Percentiles rank a stretch among this genome's conserved stretches.
Conservation (phyloP, 2,113 vertebrate species). For the Pipa parva region DNA sequence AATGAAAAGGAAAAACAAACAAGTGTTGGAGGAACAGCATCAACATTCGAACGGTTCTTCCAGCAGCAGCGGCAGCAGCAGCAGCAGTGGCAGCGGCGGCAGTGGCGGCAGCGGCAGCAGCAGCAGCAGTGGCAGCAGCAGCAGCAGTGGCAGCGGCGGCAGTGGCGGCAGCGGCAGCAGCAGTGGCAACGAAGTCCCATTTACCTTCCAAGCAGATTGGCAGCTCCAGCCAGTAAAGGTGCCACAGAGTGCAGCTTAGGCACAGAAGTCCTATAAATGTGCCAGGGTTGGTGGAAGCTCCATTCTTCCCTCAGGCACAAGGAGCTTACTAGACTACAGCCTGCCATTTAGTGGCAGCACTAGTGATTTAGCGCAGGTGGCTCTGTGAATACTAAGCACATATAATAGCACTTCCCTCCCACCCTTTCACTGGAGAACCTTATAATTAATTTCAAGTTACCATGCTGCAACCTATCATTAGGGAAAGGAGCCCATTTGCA, state of each 20-base stretch:
- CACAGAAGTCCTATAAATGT: neutral
- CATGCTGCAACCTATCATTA: constrained; percentile 51
- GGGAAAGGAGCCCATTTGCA: constrained; percentile 54
- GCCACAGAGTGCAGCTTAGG: neutral
- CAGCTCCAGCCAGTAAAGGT: too few relatives aligned
- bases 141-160: too few relatives aligned
- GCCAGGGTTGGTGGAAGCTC: neutral
- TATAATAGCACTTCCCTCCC: constrained; percentile 48
- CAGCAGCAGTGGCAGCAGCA: too few relatives aligned
- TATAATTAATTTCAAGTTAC: constrained; percentile 63
- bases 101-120: too few relatives aligned
- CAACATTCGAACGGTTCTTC: too few relatives aligned
- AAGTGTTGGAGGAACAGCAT: too few relatives aligned
- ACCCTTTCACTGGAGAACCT: constrained; percentile 55
- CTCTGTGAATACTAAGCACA: constrained; percentile 47
- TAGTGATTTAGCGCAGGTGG: constrained; percentile 63
- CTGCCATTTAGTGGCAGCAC: constrained; percentile 23
- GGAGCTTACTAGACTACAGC: constrained; percentile 5
- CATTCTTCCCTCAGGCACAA: neutral
- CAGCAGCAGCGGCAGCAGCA: too few relatives aligned
- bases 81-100: too few relatives aligned
- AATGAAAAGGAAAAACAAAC: too few relatives aligned
- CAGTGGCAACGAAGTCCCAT: constrained; percentile 23
- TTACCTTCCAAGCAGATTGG: constrained; percentile 33
- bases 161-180: neutral